These are phyloP conservation scores for Agrochola lychnidis DNA, from an alignment of 2,888 invertebrate species.

Conservation along the genomic window DNA sequence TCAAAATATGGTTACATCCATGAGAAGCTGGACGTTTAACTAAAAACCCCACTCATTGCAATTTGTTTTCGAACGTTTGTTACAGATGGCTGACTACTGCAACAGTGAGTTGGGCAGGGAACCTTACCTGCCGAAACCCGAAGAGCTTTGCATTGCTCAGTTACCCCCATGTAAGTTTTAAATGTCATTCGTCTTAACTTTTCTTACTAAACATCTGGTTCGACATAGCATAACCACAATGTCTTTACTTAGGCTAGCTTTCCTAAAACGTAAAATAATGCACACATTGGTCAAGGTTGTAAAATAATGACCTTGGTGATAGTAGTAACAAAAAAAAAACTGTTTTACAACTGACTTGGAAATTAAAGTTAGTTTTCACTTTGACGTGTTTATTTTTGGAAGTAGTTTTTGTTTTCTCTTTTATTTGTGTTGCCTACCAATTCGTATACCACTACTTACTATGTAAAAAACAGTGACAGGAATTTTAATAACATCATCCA, in stretches of 20 bases:
- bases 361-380: no score
- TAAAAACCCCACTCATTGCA: neutral
- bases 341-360: no score
- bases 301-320: neutral
- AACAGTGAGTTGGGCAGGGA: slow-evolving; percentile 78
- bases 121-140: slow-evolving; percentile 79
- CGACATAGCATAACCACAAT: neutral
- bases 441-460: no score
- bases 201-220: neutral
- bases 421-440: no score
- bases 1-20: no score
- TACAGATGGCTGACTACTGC: slow-evolving; percentile 82
- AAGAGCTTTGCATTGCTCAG: slow-evolving; percentile 82
- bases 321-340: no score
- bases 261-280: neutral
- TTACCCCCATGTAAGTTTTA: slow-evolving; percentile 76
- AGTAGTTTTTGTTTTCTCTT: no score
- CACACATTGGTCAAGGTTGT: neutral
- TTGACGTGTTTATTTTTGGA: no score
- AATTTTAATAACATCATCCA: no score
- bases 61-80: slow-evolving; percentile 20
- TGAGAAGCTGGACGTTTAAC: no score
- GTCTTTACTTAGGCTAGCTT: neutral
- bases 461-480: no score
- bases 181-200: neutral